Base-by-base conservation (phyloP, 2,888 invertebrate species). In the Suillia variegata region DNA sequence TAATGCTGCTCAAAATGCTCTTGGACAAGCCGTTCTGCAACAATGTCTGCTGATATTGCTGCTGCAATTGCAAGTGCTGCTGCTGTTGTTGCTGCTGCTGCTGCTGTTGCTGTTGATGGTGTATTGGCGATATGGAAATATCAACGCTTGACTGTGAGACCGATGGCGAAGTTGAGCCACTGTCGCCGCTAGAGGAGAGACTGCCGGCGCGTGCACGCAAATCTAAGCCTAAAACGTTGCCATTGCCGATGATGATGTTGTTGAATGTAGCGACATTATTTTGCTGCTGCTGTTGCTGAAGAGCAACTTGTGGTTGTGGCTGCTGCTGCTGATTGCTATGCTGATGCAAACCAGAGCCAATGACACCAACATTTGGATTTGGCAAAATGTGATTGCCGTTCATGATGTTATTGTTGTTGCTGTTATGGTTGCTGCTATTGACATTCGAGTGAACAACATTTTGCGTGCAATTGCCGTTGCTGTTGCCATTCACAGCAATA, bases 141-240 rank as follows among this genome's bases (percentile, higher is more conserved):
- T 78, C 78, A 67, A 89, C 91, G 70, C 90, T 91, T 22, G 89
- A 87, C 34, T 90, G 89, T 1, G 89, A 89, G 1, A 85, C 86
- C 33, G 93, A 92, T 60, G 93, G 92, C 4, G 93, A 92, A 62
- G 91, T 90, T 42, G 92, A 92, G 24, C 90, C 92, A 62, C 89
- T 87, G 68, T 87, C 90, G 18, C 89, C 92, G 67, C 87, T 91
- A 66, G 90, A 90, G 12, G 92, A 92, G 21, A 92, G 79, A 68
- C 92, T 91, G 69, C 91, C 91, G 56, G 92, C 87, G 48, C 93
- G 85, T 26, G 88, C 84, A 12, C 92, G 85, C 38, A 85, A 75
- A 70, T 85, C 85, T 51, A 76, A 70, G 56, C 76, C 76, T 59
- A 77, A 62, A 8, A 75, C 66, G 53, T 73, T 77, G 22, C 64